phyloP scores from a whole-genome alignment of 2,888 invertebrate genomes.

The Macrostomum cliftonense region DNA sequence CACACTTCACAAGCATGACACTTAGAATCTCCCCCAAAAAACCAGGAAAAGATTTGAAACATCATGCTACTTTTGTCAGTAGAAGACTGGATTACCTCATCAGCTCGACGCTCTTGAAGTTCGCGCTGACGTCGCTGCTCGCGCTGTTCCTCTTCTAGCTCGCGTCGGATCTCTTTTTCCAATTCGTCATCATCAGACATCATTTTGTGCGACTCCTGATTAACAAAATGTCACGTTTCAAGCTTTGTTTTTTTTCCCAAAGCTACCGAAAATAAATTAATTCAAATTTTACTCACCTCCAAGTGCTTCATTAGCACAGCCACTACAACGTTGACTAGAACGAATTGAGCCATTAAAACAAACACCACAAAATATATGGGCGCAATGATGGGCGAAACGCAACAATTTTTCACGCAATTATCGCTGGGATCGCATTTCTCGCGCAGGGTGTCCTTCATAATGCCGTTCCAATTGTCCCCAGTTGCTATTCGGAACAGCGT shows the following conservation, averaged over 20 bases:
- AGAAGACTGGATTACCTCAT: no score
- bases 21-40: no score
- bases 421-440: constrained; percentile 67
- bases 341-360: constrained; percentile 98
- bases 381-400: constrained; percentile 89
- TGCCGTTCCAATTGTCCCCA: constrained; percentile 99
- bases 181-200: constrained; percentile 31
- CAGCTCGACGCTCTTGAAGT: no score
- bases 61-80: no score
- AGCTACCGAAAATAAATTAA: no score
- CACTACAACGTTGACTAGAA: constrained; percentile 95
- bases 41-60: no score
- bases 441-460: constrained; percentile 91
- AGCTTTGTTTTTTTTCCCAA: no score
- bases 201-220: constrained; percentile 50
- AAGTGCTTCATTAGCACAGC: constrained; percentile 99
- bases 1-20: no score
- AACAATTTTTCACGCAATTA: constrained; percentile 87
- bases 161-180: constrained; percentile 19
- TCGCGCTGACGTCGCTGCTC: neutral
- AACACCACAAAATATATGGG: constrained; percentile 99
- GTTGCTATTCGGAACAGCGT: constrained; percentile 96
- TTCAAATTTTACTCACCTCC: constrained; percentile 43
- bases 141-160: constrained; percentile 16
- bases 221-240: no score